A percentile compares a stretch with the other conserved stretches of the same genome.
These are phyloP conservation scores for Phylloscopus whistleri DNA, from an alignment of 2,113 vertebrate species.

Conservation along the genomic window DNA sequence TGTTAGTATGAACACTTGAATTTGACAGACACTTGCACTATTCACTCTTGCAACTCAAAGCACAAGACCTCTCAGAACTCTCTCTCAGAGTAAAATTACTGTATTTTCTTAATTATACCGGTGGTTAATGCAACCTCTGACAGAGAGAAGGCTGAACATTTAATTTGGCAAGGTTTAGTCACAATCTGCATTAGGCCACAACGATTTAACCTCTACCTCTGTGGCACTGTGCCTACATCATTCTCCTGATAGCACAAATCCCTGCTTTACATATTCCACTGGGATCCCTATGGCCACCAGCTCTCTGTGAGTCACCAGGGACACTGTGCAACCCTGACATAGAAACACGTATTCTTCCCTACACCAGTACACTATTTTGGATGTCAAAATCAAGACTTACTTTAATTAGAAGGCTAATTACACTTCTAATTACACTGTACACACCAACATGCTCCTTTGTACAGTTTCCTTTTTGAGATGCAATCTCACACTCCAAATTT, in stretches of 20 bases:
- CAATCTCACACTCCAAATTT: not conserved
- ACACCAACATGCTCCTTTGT: not conserved
- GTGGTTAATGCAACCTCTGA: conserved; percentile 22
- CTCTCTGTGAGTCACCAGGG: not conserved
- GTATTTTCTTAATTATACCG: conserved; percentile 19
- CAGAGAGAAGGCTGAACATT: conserved; percentile 16
- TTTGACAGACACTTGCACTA: not conserved
- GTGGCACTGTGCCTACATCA: not conserved
- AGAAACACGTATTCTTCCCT: not conserved
- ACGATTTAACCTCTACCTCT: conserved; percentile 10
- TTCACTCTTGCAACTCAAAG: not conserved
- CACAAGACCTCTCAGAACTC: not conserved
- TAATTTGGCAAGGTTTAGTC: conserved; percentile 35
- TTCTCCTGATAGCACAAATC: not conserved
- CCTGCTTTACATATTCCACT: not conserved
- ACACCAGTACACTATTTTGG: not conserved
- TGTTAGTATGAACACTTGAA: not conserved
- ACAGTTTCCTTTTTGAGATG: not conserved
- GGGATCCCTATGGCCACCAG: not conserved
- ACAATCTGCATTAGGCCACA: not conserved
- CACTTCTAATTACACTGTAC: not conserved
- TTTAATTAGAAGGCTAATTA: not conserved
- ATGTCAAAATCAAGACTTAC: not conserved
- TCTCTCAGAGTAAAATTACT: not conserved
- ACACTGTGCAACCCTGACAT: not conserved